Conservation (phyloP, 2,797 vertebrate species). For the Danio kyathit region DNA sequence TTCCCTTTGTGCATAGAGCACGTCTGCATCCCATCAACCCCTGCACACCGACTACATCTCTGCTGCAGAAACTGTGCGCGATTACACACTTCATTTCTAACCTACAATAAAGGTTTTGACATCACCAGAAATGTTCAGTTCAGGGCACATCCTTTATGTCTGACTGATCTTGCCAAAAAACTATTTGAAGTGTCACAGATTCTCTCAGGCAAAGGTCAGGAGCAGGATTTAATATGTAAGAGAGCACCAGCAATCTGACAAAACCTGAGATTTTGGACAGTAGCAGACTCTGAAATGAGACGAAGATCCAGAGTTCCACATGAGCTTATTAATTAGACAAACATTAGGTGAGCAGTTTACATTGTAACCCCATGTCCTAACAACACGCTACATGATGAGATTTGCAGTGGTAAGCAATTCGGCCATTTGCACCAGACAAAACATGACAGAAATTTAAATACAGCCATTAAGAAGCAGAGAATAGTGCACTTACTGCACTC, state of each 20-base stretch:
- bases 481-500: too few relatives aligned
- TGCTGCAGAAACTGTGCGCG: conserved; percentile 14
- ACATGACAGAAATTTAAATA: too few relatives aligned
- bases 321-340: too few relatives aligned
- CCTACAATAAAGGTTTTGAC: neutral
- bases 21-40: conserved; percentile 44
- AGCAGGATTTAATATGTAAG: neutral
- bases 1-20: conserved; percentile 53
- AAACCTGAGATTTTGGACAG: neutral
- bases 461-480: too few relatives aligned
- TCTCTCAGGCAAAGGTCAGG: conserved; percentile 23
- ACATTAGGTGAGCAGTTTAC: too few relatives aligned
- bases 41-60: conserved; percentile 38
- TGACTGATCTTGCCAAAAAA: neutral
- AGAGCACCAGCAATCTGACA: neutral
- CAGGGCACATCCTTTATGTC: conserved; percentile 14
- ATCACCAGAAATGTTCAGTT: conserved; percentile 1
- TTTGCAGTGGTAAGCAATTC: too few relatives aligned
- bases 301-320: too few relatives aligned
- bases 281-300: too few relatives aligned
- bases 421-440: too few relatives aligned
- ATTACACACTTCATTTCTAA: conserved; percentile 10
- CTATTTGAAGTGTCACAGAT: conserved; percentile 1
- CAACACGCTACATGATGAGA: too few relatives aligned
- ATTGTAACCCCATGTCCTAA: too few relatives aligned